Conservation (phyloP, 2,797 vertebrate species). For the Heteromormyrus szaboi region DNA sequence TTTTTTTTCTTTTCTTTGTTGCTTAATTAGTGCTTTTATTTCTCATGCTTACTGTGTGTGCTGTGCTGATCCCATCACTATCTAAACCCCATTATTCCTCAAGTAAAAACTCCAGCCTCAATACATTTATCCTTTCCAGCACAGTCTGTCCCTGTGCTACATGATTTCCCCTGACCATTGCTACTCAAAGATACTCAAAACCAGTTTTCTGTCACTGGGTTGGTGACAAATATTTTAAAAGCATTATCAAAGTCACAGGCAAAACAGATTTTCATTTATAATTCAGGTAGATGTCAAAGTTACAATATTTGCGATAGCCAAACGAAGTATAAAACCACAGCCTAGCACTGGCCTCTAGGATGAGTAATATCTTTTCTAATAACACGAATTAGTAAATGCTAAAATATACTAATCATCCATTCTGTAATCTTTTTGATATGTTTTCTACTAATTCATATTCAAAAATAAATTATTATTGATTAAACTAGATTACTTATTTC, state of each 20-base stretch:
- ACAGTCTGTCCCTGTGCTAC: background rate
- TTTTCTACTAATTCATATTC: background rate
- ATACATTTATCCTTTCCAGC: background rate
- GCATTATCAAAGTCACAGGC: background rate
- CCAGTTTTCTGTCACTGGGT: background rate
- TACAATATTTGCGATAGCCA: background rate
- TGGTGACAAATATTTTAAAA: background rate
- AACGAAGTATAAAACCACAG: background rate
- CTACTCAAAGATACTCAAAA: background rate
- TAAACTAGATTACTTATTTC: background rate
- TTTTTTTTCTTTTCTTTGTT: background rate
- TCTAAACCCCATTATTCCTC: background rate
- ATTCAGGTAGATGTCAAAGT: background rate
- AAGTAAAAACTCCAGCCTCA: background rate
- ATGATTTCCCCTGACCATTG: background rate
- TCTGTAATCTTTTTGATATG: background rate
- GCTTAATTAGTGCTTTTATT: background rate
- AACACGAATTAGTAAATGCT: background rate
- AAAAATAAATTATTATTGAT: background rate
- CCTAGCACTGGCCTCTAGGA: background rate
- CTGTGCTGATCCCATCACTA: background rate
- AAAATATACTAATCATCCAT: background rate
- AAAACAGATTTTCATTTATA: background rate
- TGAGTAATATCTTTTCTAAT: background rate
- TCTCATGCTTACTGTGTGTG: background rate